phyloP scores from a whole-genome alignment of 2,113 vertebrate species.

The Tenebrosternarchus preto region DNA sequence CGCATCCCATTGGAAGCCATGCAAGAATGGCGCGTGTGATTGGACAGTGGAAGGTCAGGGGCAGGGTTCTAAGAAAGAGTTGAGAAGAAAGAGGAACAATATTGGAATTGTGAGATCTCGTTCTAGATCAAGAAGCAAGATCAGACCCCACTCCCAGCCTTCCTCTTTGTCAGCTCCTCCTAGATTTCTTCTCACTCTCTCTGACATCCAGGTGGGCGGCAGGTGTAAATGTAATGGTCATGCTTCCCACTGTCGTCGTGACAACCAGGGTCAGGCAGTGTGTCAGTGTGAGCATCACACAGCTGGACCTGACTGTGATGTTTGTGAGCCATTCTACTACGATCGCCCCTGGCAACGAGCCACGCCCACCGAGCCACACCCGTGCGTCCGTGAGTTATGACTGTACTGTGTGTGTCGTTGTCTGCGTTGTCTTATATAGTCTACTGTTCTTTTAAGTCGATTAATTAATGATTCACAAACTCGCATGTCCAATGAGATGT shows the following conservation, averaged over 20 bases:
- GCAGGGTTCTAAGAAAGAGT: slow-evolving; percentile 62
- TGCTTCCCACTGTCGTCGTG: slow-evolving; percentile 77
- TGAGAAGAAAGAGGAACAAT: slow-evolving; percentile 76
- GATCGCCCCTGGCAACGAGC: slow-evolving; percentile 84
- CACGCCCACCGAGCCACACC: slow-evolving; percentile 81
- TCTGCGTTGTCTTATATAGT: slow-evolving; percentile 6
- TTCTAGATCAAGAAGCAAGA: slow-evolving; percentile 51
- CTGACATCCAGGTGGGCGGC: slow-evolving; percentile 83
- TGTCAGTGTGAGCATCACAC: slow-evolving; percentile 83
- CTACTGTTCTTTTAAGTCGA: not conserved
- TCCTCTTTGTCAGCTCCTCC: slow-evolving; percentile 36
- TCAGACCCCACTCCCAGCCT: slow-evolving; percentile 44
- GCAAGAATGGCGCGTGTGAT: slow-evolving; percentile 62
- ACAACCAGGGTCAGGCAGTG: slow-evolving; percentile 66
- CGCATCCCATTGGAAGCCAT: slow-evolving; percentile 57
- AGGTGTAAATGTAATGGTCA: slow-evolving; percentile 85
- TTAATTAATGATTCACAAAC: not conserved
- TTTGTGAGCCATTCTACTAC: slow-evolving; percentile 79
- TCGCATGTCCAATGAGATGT: too few relatives aligned
- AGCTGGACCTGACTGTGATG: slow-evolving; percentile 79
- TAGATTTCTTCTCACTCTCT: slow-evolving; percentile 63
- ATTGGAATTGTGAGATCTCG: slow-evolving; percentile 45
- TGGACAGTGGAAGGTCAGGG: slow-evolving; percentile 67
- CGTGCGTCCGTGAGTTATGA: slow-evolving; percentile 79
- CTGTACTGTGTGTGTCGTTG: slow-evolving; percentile 38